Conservation (phyloP, 2,888 invertebrate genomes). For the Ornithoptera priamus region DNA sequence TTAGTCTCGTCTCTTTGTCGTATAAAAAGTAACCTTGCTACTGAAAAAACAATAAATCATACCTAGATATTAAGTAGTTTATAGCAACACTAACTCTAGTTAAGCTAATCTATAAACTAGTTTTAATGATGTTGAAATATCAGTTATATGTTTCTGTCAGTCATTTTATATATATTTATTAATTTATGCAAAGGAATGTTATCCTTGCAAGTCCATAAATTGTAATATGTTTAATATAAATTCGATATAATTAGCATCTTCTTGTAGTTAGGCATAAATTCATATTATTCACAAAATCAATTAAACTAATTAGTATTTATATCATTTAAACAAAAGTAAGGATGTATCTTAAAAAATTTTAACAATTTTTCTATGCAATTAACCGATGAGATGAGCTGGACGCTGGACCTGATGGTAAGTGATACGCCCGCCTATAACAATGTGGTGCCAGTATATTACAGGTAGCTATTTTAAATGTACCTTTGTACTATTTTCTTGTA, state of each 20-base stretch:
- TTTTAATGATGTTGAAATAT: conserved; percentile 23
- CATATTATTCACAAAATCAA: not conserved
- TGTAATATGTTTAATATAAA: not conserved
- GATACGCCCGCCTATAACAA: no score
- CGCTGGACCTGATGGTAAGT: no score
- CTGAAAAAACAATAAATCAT: not conserved
- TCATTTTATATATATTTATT: conserved; percentile 23
- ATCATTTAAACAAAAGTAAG: not conserved
- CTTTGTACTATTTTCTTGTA: no score
- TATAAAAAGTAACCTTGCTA: no score
- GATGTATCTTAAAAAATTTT: not conserved
- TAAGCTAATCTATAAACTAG: conserved; percentile 22
- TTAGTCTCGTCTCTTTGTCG: no score
- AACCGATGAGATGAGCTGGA: no score
- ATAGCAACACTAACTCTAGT: conserved; percentile 2
- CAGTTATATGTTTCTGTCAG: conserved; percentile 12
- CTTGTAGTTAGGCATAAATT: not conserved
- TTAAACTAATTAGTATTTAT: not conserved
- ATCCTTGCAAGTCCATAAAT: not conserved
- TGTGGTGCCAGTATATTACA: no score
- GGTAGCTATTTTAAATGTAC: no score
- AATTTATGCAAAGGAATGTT: conserved; percentile 5
- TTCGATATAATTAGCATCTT: not conserved
- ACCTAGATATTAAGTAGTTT: not conserved
- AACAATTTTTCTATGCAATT: not conserved